A percentile compares a stretch with the other conserved stretches of the same genome.
Evolutionary conservation across 2,113 vertebrate genomes (phyloP).

Genomic region (Crotophaga sulcirostris): DNA sequence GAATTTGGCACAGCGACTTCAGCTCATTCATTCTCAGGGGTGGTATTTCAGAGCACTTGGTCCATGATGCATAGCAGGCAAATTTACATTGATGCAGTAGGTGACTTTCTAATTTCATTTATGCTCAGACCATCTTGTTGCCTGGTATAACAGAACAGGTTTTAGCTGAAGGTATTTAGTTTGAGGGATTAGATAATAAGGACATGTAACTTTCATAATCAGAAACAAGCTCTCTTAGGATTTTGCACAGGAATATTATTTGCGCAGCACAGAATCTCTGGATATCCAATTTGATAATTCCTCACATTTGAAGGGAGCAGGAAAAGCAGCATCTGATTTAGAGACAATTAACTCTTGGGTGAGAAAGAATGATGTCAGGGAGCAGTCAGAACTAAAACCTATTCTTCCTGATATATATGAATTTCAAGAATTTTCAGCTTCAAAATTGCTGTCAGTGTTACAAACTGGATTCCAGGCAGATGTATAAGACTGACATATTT

Average conservation of each 20-base stretch:
- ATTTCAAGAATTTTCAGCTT: constrained; percentile 3
- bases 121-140: neutral
- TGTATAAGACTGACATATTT: neutral
- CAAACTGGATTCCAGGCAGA: neutral
- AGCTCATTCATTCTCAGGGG: neutral
- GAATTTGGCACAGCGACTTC: constrained; percentile 9
- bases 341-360: constrained; percentile 12
- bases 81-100: neutral
- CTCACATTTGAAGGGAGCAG: neutral
- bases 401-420: neutral
- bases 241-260: neutral
- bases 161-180: neutral
- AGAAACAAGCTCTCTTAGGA: neutral
- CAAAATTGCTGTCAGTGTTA: neutral
- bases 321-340: neutral
- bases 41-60: neutral
- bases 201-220: neutral
- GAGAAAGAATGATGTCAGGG: neutral
- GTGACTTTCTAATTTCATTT: constrained; percentile 6
- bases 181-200: constrained; percentile 11
- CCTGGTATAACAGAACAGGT: neutral
- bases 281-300: neutral
- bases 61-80: neutral
- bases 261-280: neutral
- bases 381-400: constrained; percentile 12